Evolutionary conservation across 2,888 invertebrate species (phyloP).

Genomic region (Eudemis profundana): DNA sequence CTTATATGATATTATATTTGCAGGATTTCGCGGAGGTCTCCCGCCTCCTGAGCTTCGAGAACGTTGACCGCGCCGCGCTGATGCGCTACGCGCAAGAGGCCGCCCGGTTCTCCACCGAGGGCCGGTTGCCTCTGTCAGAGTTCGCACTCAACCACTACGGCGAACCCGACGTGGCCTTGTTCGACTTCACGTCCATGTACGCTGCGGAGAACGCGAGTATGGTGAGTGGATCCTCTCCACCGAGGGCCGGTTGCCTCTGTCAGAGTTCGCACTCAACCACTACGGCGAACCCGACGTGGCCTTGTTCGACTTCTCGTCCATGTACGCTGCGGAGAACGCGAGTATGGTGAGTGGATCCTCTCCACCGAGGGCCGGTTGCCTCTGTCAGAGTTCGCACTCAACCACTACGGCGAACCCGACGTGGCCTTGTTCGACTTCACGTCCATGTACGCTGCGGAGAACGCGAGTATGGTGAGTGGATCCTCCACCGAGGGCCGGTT

Average conservation of each 20-base stretch:
- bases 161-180: conserved; percentile 98
- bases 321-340: conserved; percentile 99
- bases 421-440: too few species aligned
- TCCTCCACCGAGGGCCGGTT: conserved; percentile 96
- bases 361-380: conserved; percentile 94
- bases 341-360: conserved; percentile 91
- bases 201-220: conserved; percentile 98
- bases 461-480: too few species aligned
- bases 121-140: conserved; percentile 93
- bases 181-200: conserved; percentile 99
- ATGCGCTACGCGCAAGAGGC: conserved; percentile 97
- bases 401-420: too few species aligned
- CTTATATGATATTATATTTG: too few species aligned
- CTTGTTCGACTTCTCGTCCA: conserved; percentile 99
- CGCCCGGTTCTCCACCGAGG: conserved; percentile 96
- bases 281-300: conserved; percentile 99
- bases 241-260: conserved; percentile 92
- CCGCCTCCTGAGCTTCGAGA: conserved; percentile 92
- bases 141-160: conserved; percentile 99
- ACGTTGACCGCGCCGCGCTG: conserved; percentile 95
- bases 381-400: too few species aligned
- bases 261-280: conserved; percentile 98
- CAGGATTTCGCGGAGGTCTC: conserved; percentile 97
- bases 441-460: too few species aligned
- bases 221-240: conserved; percentile 92